Evolutionary conservation across 2,113 vertebrate species (phyloP).

Genomic region (Boulengerochromis microlepis): DNA sequence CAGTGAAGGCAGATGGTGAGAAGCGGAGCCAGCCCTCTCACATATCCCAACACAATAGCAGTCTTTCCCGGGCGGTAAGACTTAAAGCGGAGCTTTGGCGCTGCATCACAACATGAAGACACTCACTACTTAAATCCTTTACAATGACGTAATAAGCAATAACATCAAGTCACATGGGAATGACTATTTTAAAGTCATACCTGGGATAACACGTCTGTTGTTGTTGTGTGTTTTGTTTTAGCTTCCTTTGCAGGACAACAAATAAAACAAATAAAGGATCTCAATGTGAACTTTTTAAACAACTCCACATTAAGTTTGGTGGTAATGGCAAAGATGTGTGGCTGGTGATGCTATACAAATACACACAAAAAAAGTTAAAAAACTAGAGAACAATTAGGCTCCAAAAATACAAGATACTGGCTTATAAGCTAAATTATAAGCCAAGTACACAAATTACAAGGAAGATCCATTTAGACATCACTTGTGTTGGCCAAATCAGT

Average conservation of each 20-base stretch:
- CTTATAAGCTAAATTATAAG: background rate
- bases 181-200: background rate
- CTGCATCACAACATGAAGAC: conserved; percentile 30
- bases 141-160: background rate
- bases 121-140: background rate
- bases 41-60: conserved; percentile 62
- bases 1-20: conserved; percentile 74
- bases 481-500: conserved; percentile 6
- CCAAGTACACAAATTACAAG: background rate
- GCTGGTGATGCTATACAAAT: background rate
- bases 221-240: background rate
- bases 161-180: background rate
- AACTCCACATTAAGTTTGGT: background rate
- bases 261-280: background rate
- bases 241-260: background rate
- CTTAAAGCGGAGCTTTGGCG: conserved; percentile 23
- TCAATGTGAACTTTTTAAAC: background rate
- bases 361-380: background rate
- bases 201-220: background rate
- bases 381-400: background rate
- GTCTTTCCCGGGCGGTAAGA: conserved; percentile 35
- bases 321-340: background rate
- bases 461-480: background rate
- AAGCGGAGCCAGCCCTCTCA: conserved; percentile 61
- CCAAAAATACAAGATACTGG: background rate